Evolutionary conservation across 2,797 vertebrate genomes (phyloP), one percentile per base, ranked within the genome.

Genomic region (Sarcoramphus papa): DNA sequence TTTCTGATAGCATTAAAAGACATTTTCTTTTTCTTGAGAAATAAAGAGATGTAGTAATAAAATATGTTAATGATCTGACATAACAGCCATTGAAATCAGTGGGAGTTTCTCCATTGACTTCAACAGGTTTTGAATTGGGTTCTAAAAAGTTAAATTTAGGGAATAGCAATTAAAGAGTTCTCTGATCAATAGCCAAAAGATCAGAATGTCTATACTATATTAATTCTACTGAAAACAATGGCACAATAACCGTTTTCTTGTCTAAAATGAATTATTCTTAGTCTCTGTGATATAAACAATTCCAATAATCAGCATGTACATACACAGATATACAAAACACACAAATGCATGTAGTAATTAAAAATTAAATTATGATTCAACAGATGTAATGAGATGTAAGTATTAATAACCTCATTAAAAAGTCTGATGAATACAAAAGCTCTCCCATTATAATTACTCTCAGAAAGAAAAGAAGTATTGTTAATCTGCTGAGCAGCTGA

Each of bases 331-430:
- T 22, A 50, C 9, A 89, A 95, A 81, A 91, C 75, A 82, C 37
- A 94, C 20, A 97, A 94, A 85, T 89, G 88, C 21, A 54, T 91
- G 65, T 74, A 77, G 51, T 74, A 97, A 97, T 85, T 97, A 80
- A 96, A 96, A 82, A 88, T 92, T 95, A 91, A 97, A 96, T 95
- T 95, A 89, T 41, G 16, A 95, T 96, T 95, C 95, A 92, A 79
- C 70, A 94, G 51, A 90, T 96, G 27, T 94, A 97, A 96, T 94
- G 76, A 93, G 45, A 93, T 91, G 79, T 90, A 79, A 94, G 82
- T 95, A 92, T 93, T 97, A 97, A 97, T 96, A 96, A 92, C 30
- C 37, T 94, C 65, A 97, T 97, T 97, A 85, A 95, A 96, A 92
- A 83, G 57, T 69, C 93, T 94, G 85, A 98, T 96, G 70, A 94